These are phyloP conservation scores for western clawed frog (Xenopus tropicalis) DNA, from an alignment of 2,113 vertebrate genomes.

Conservation along the genomic window UCB_Xtro_10.0 CM004446.2:89771001-89771500, in stretches of 20 bases:
- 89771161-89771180: not conserved
- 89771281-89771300: conserved; percentile 25
- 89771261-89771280: conserved; percentile 29
- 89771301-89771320: conserved; percentile 33
- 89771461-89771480: too few relatives aligned
- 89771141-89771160: conserved; percentile 9
- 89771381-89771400: conserved; percentile 15
- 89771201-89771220: not conserved
- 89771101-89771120: not conserved
- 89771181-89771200: not conserved
- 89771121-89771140: not conserved
- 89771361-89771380: conserved; percentile 10
- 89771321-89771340: conserved; percentile 22
- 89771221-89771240: not conserved
- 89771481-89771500: too few relatives aligned
- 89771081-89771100: not conserved
- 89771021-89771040: not conserved
- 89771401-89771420: conserved; percentile 36
- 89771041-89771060: not conserved
- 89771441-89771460: not conserved
- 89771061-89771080: not conserved
- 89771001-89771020: too few relatives aligned
- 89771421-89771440: not conserved
- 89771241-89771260: conserved; percentile 23
- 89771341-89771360: conserved; percentile 24